phyloP scores from a whole-genome alignment of 2,888 invertebrate genomes.

The Busseola fusca region DNA sequence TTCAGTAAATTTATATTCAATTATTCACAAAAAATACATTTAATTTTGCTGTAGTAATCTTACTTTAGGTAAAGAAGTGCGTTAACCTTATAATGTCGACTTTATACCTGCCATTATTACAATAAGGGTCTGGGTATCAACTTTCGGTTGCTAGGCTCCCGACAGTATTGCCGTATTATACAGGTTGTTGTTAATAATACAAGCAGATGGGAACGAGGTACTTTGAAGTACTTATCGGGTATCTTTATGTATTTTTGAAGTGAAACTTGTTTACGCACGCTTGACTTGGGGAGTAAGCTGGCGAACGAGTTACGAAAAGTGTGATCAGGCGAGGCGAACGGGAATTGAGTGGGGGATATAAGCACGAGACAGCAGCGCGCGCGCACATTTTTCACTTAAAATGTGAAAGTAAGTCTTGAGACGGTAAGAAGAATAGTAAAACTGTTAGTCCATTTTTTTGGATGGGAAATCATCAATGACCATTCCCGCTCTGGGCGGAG shows the following conservation, averaged over 20 bases:
- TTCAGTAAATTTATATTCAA: not conserved
- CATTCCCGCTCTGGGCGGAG: too few relatives aligned
- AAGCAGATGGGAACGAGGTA: slow-evolving; percentile 18
- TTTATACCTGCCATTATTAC: slow-evolving; percentile 26
- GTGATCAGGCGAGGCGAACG: too few relatives aligned
- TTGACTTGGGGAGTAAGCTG: too few relatives aligned
- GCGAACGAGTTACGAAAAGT: too few relatives aligned
- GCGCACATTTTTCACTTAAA: too few relatives aligned
- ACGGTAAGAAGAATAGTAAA: not conserved
- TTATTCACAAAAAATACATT: slow-evolving; percentile 6
- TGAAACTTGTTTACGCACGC: too few relatives aligned
- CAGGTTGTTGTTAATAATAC: slow-evolving; percentile 28
- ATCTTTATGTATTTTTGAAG: slow-evolving; percentile 18
- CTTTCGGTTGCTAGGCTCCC: slow-evolving; percentile 34
- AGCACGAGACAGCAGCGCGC: too few relatives aligned
- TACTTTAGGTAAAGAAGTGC: slow-evolving; percentile 12
- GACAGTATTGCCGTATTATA: slow-evolving; percentile 42
- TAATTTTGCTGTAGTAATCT: slow-evolving; percentile 4
- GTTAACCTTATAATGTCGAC: slow-evolving; percentile 38
- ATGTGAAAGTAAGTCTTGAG: not conserved
- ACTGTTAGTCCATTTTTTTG: too few relatives aligned
- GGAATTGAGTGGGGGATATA: too few relatives aligned
- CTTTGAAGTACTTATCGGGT: not conserved
- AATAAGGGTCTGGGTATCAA: slow-evolving; percentile 31
- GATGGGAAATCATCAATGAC: too few relatives aligned